Percentiles rank a stretch among this genome's conserved stretches.
Conservation (phyloP, 2,113 vertebrate species). For the Callocephalon fimbriatum region DNA sequence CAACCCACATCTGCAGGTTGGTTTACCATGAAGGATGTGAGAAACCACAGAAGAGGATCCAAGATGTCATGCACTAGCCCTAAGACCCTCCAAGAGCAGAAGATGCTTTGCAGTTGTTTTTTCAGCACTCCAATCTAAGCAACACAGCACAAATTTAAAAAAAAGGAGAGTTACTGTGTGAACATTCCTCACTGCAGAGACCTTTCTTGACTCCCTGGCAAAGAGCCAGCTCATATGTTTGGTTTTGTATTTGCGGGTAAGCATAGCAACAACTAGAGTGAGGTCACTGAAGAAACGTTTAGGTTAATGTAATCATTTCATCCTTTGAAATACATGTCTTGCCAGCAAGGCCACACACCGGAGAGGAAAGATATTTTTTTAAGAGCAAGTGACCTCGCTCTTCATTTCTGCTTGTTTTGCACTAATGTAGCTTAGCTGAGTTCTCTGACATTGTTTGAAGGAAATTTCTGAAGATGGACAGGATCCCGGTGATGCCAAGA, state of each 20-base stretch:
- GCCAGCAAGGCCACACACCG: neutral
- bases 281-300: neutral
- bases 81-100: neutral
- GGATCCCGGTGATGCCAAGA: neutral
- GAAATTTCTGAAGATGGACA: neutral
- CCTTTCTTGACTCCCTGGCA: neutral
- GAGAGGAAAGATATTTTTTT: neutral
- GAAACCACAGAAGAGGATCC: neutral
- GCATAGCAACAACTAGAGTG: neutral
- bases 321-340: neutral
- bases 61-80: neutral
- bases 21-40: neutral
- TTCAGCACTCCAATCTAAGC: neutral
- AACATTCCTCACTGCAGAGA: neutral
- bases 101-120: neutral
- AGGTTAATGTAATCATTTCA: constrained; percentile 13
- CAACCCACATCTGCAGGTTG: neutral
- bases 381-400: neutral
- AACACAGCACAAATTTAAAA: neutral
- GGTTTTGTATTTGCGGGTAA: constrained; percentile 5
- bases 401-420: neutral
- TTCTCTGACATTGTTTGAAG: neutral
- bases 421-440: neutral
- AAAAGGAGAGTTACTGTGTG: neutral
- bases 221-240: neutral